Percentiles rank a stretch among this genome's conserved stretches.
phyloP scores from a whole-genome alignment of 2,888 invertebrate genomes.

The Agonum fuliginosum region DNA sequence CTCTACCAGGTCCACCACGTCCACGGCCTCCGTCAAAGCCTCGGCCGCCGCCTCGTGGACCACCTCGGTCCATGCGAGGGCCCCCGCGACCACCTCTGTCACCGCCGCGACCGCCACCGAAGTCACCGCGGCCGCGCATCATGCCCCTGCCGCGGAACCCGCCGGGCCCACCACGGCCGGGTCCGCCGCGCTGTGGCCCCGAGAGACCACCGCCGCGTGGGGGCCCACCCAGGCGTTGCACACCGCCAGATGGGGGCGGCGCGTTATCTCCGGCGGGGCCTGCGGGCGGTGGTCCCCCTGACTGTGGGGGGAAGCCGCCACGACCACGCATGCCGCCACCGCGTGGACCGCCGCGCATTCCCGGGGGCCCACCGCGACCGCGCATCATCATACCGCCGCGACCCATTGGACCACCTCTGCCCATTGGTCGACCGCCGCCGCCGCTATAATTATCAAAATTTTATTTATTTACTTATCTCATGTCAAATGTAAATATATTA shows the following conservation, averaged over 20 bases:
- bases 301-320: slow-evolving; percentile 63
- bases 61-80: slow-evolving; percentile 60
- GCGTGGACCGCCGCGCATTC: slow-evolving; percentile 61
- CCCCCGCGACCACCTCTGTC: slow-evolving; percentile 53
- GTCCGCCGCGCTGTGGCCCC: slow-evolving; percentile 60
- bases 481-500: background rate
- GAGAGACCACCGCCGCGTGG: slow-evolving; percentile 62
- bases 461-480: slow-evolving; percentile 30
- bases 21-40: slow-evolving; percentile 64
- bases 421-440: slow-evolving; percentile 59
- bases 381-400: slow-evolving; percentile 61
- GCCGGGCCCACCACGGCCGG: slow-evolving; percentile 63
- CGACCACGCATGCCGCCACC: slow-evolving; percentile 63
- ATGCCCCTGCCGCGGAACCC: slow-evolving; percentile 55
- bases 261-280: slow-evolving; percentile 59
- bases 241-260: slow-evolving; percentile 35
- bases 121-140: slow-evolving; percentile 60
- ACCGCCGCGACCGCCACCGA: slow-evolving; percentile 45
- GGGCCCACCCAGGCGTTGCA: slow-evolving; percentile 62
- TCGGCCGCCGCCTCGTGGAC: slow-evolving; percentile 60
- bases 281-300: slow-evolving; percentile 61
- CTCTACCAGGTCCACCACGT: slow-evolving; percentile 55
- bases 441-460: slow-evolving; percentile 40
- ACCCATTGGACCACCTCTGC: slow-evolving; percentile 58
- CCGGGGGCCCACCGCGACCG: slow-evolving; percentile 62